Base-by-base conservation (phyloP, 2,797 vertebrate species). In the Pangasius djambal region DNA sequence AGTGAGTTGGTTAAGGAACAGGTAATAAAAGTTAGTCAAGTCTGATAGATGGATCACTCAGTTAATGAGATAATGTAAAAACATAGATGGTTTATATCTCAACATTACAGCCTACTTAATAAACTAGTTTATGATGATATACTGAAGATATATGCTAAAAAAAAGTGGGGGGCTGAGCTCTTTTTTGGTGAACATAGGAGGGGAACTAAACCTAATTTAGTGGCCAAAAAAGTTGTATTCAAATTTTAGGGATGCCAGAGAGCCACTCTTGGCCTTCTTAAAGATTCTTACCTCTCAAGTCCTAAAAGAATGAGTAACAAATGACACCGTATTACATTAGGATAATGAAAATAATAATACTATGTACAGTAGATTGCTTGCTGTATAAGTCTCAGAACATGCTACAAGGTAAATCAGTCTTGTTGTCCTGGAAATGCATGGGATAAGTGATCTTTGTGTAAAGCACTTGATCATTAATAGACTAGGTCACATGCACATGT, bases 21-120 rank as follows among this genome's bases (percentile, higher is more conserved):
- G 34, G 22, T 85, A 74, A 88, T 57, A 52, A 85, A 44, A 52
- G 84, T 61, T 81, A 2, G 16, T 81, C 50, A 57, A 81, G 31
- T 37, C 52, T 70, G 61, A 57, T 69, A 52, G 31, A 69, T 78
- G 13, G 37, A 50, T 44, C 40, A 74, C 18, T 50, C 2, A 1
- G 20, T 15, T 25, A 34, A 25, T 57, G 18, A 81, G 9, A 81
- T 81, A 22, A 25, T 25, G 20, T 55, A 22, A 57, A 50, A 37
- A 59, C 55, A 57, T 52, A n/a, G 25, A 28, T 55, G n/a, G 72
- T 44, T 74, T 74, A 74, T 74, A 8, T 70, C 31, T 44, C n/a
- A 70, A 16, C 2, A 34, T 20, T 20, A 40, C 6, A 20, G 37
- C 69, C 34, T 40, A 40, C 69, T 16, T 57, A 57, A 57, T 15